These are phyloP conservation scores for Gopherus flavomarginatus DNA, from an alignment of 2,113 vertebrate species.

Conservation along the genomic window DNA sequence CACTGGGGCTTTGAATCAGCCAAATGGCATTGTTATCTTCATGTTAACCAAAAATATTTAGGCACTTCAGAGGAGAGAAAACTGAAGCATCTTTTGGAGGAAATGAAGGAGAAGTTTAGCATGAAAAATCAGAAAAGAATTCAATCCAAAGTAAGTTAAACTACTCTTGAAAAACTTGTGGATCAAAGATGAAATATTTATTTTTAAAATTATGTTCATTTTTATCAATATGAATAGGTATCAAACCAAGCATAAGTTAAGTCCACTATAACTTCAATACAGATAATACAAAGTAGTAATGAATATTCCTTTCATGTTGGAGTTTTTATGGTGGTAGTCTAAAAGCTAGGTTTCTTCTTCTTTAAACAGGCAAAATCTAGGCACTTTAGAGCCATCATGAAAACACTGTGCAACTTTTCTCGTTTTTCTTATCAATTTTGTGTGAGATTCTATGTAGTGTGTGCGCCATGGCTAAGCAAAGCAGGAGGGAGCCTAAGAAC, in stretches of 20 bases:
- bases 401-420: neutral
- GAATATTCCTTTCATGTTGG: constrained; percentile 26
- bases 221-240: constrained; percentile 38
- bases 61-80: constrained; percentile 88
- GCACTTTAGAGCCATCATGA: neutral
- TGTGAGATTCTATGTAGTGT: neutral
- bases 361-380: neutral
- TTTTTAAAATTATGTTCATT: neutral
- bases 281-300: constrained; percentile 11
- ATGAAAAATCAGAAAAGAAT: constrained; percentile 85
- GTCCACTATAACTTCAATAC: constrained; percentile 39
- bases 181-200: neutral
- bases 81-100: constrained; percentile 89
- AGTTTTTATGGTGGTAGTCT: neutral
- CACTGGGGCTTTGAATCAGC: constrained; percentile 99
- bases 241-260: constrained; percentile 45
- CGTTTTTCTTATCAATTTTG: constrained; percentile 15
- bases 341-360: neutral
- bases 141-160: constrained; percentile 90
- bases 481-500: constrained; percentile 59
- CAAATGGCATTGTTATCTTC: constrained; percentile 98
- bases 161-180: constrained; percentile 19
- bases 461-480: constrained; percentile 54
- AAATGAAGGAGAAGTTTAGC: constrained; percentile 97
- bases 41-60: constrained; percentile 93